Conservation (phyloP, 2,113 vertebrate genomes). For the Brachypteracias leptosomus region DNA sequence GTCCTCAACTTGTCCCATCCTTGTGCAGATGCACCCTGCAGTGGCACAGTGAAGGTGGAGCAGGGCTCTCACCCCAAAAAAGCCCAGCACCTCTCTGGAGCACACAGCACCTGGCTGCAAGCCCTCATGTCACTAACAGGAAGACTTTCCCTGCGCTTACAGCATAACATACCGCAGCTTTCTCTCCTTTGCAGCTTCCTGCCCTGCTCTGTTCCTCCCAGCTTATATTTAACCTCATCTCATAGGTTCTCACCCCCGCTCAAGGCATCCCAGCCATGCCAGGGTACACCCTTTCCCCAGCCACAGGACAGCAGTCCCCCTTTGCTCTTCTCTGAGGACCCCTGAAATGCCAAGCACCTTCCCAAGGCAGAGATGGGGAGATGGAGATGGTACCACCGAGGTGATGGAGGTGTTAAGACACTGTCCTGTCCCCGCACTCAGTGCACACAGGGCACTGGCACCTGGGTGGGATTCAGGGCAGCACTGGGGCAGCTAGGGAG, state of each 20-base stretch:
- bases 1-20: background rate
- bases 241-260: fast-evolving
- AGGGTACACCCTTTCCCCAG: background rate
- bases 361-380: background rate
- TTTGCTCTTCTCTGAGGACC: background rate
- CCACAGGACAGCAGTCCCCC: background rate
- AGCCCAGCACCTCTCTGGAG: background rate
- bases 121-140: background rate
- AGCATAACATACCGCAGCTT: background rate
- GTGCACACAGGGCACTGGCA: background rate
- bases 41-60: background rate
- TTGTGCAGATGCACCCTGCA: background rate
- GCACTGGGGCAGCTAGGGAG: background rate
- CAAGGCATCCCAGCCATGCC: background rate
- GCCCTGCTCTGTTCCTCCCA: background rate
- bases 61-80: background rate
- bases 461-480: background rate
- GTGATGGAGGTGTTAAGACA: background rate
- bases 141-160: background rate
- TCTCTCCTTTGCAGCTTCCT: slow-evolving; percentile 6
- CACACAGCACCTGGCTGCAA: background rate
- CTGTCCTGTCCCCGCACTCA: fast-evolving
- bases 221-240: background rate
- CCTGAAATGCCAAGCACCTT: background rate
- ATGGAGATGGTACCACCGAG: fast-evolving